Evolutionary conservation across 2,797 vertebrate species (phyloP).

Genomic region (Mionectes olivaceus): DNA sequence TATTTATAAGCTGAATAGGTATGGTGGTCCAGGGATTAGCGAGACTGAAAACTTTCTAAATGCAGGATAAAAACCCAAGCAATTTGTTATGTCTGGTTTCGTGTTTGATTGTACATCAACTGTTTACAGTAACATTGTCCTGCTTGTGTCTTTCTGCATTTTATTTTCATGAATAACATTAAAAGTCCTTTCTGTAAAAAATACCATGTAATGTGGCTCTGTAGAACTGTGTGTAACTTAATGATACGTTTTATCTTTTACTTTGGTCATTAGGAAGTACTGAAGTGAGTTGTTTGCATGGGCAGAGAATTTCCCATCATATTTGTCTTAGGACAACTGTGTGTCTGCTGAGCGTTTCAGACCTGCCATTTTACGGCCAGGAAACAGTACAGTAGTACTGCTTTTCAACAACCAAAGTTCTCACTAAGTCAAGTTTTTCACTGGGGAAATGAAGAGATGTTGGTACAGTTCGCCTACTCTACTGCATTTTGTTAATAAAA

Average conservation of each 20-base stretch:
- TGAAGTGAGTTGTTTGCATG: accelerated
- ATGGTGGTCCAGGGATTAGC: not conserved
- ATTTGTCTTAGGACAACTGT: not conserved
- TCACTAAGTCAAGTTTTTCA: not conserved
- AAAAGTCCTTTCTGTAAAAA: not conserved
- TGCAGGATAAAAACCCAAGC: not conserved
- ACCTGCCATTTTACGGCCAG: not conserved
- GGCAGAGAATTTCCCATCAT: not conserved
- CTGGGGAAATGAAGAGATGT: not conserved
- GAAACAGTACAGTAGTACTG: not conserved
- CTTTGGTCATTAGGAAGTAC: not conserved
- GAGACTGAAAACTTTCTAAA: not conserved
- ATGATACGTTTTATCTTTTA: not conserved
- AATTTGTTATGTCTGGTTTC: not conserved
- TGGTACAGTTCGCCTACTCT: not conserved
- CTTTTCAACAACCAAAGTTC: not conserved
- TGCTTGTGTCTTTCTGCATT: not conserved
- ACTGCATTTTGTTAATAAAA: not conserved
- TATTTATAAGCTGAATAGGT: not conserved
- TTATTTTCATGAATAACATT: not conserved
- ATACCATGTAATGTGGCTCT: not conserved
- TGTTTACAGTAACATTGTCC: not conserved
- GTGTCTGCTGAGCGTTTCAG: not conserved
- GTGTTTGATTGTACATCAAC: not conserved
- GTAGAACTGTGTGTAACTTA: not conserved